These are phyloP conservation scores for Calidris pygmaea DNA, from an alignment of 2,113 vertebrate genomes.

Conservation along the genomic window DNA sequence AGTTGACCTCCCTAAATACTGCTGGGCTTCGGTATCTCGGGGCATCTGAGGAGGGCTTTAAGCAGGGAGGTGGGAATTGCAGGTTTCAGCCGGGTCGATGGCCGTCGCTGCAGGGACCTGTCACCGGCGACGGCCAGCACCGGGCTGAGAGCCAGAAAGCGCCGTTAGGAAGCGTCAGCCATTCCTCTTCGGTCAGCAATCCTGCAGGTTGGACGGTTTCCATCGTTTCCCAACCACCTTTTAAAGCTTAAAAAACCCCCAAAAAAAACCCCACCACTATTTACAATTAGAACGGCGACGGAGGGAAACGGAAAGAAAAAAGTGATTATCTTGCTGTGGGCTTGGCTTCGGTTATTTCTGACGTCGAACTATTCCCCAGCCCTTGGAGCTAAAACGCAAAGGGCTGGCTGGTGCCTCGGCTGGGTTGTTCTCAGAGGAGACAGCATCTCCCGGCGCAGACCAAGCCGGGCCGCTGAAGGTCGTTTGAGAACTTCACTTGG, in stretches of 20 bases:
- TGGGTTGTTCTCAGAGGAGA: not conserved
- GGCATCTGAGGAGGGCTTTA: not conserved
- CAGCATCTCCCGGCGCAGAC: not conserved
- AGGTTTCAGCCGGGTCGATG: not conserved
- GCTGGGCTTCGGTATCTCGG: fast-evolving
- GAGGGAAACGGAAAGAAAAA: not conserved
- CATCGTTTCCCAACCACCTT: not conserved
- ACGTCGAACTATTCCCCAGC: fast-evolving
- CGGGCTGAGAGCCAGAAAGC: not conserved
- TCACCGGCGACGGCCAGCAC: not conserved
- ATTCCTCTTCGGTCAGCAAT: not conserved
- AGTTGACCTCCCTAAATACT: not conserved
- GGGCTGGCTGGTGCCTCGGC: not conserved
- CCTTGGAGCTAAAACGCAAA: not conserved
- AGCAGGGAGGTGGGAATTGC: not conserved
- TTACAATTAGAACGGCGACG: not conserved
- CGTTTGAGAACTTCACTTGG: fast-evolving
- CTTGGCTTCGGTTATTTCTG: not conserved
- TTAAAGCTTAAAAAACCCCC: not conserved
- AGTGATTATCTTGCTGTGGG: not conserved
- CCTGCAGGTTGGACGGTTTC: not conserved
- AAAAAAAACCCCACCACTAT: fast-evolving
- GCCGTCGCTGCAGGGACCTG: not conserved
- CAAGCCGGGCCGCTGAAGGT: not conserved
- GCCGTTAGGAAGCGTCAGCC: fast-evolving